These are phyloP conservation scores for Cladorhizidae sp. DNA, from an alignment of 37 sponge, comb jelly and placozoan species.

Conservation along the genomic window DNA sequence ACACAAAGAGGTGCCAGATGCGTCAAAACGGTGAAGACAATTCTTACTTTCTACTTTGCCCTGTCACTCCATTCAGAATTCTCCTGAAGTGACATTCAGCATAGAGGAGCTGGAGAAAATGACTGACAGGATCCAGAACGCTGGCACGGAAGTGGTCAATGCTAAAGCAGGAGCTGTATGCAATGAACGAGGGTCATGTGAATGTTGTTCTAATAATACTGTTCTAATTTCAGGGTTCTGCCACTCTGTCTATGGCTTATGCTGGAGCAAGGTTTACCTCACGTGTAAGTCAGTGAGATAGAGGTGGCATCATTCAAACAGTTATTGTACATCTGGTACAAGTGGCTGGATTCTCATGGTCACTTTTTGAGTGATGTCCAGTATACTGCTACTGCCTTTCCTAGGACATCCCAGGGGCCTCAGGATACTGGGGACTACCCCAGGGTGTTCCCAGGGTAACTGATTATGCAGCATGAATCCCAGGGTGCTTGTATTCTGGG, in stretches of 20 bases:
- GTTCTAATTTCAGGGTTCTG: conserved; percentile 82
- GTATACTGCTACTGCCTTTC: too few relatives aligned
- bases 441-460: too few relatives aligned
- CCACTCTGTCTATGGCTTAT: conserved; percentile 98
- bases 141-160: conserved; percentile 99
- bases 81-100: conserved; percentile 63
- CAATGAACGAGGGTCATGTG: neutral
- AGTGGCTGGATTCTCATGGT: too few relatives aligned
- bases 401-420: too few relatives aligned
- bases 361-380: too few relatives aligned
- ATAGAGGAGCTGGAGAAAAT: conserved; percentile 77
- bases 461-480: too few relatives aligned
- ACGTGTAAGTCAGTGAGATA: conserved; percentile 60
- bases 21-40: too few relatives aligned
- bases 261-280: conserved; percentile 91
- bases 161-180: conserved; percentile 98
- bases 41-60: neutral
- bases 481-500: too few relatives aligned
- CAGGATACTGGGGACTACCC: too few relatives aligned
- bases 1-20: neutral
- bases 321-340: too few relatives aligned
- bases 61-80: conserved; percentile 29
- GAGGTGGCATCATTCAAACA: too few relatives aligned
- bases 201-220: neutral
- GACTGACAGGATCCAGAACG: conserved; percentile 96